Evolutionary conservation across 2,113 vertebrate genomes (phyloP), one percentile per base, ranked within the genome.

Genomic region (Romanogobio albipinnatus): DNA sequence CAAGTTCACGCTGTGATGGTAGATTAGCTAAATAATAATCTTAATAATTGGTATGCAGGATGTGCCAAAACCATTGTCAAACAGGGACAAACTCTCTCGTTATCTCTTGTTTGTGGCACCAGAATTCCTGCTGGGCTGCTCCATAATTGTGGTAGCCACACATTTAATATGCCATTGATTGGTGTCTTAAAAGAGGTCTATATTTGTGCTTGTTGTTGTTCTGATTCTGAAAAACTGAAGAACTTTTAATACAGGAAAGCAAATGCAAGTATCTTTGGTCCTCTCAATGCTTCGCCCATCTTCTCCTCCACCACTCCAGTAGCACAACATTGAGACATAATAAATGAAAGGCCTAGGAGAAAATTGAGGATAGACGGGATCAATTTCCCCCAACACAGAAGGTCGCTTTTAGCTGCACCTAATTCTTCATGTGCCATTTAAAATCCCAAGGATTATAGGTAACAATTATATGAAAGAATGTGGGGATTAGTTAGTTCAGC

Each of bases 391-490:
- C 61, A 76, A 24, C 45, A 4, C 74, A 59, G 45, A 66, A 75
- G 36, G 64, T 71, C 36, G 36, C 49, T 85, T 84, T 83, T 79
- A 85, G 83, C 58, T 15, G 9, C 75, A 74, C 75, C 66, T 79
- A 75, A 83, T 80, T 79, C 68, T 74, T 47, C 64, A 45, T 51
- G 66, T 82, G 58, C 83, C 77, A 70, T 83, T 85, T 80, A 85
- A 85, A 87, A 85, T 86, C 68, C 83, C 8, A 19, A 17, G 86
- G 83, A 89, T 89, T 87, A 87, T 81, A 39, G 83, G 56, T 84
- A 80, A 87, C 83, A 89, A 86, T 89, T 85, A 87, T 77, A 71
- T 76, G 84, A 84, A 85, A 76, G 70, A 83, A 82, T 58, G 5
- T 5, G n/a, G 56, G 80, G 81, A 85, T 89, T 87, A 85, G 84